Base-by-base conservation (phyloP, 92 coral and sea anemone species). In the Pocillopora grandis region DNA sequence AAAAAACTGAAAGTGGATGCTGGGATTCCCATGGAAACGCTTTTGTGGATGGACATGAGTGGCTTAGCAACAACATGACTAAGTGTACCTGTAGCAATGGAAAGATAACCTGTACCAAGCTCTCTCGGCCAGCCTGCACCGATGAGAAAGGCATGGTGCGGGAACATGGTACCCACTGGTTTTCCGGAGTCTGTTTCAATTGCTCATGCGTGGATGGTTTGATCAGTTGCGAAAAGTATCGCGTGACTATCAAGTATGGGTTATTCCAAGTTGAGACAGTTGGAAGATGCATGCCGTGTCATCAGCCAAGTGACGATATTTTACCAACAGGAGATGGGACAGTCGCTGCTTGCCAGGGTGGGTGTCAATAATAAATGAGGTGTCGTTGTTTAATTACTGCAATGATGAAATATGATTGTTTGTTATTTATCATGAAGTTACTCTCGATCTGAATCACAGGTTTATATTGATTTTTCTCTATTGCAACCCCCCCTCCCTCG, bases 151-250 rank as follows among this genome's bases (percentile, higher is more conserved):
- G 79, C 19, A 37, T 42, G 19, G 83, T 76, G 59, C 66, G 83
- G 56, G 56, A 78, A 21, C 83, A 82, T 75, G 84, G 90, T 17
- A 81, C 61, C 59, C 19, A 73, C 20, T 87, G 90, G 90, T 82
- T 82, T 52, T 57, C 86, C 5, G 76, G 83, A 33, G 71, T 80
- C 69, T 87, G 90, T 64, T 67, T 84, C n/a, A 87, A 87, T 66
- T 87, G 90, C 70, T 66, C 90, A 23, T 87, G 87, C 77, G 60
- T 13, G 4, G 83, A 76, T 15, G 87, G 90, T 36, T 42, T 64
- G 42, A 35, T 87, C 23, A 73, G 72, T 49, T 87, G 90, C 21
- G 42, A 59, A 13, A 83, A 87, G 61, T 78, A 82, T 65, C 78
- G 77, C 76, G 86, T 87, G 69, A 16, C 80, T 4, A 52, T 84